phyloP scores from a whole-genome alignment of 2,113 vertebrate genomes.

The Brachionichthys hirsutus region DNA sequence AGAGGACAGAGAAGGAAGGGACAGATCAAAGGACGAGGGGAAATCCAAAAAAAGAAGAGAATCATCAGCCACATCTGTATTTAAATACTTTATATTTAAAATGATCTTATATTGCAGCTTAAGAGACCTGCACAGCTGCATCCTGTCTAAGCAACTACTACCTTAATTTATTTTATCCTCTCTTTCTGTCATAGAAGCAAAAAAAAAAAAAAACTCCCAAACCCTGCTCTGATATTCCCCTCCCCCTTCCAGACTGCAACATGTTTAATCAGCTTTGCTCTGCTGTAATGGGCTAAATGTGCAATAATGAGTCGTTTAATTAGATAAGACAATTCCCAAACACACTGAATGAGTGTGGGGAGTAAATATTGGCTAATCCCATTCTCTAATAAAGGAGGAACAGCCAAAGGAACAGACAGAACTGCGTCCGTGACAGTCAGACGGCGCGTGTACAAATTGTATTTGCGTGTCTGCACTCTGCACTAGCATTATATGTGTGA shows the following conservation, averaged over 20 bases:
- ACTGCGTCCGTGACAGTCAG: neutral
- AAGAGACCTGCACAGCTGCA: no score
- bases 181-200: neutral
- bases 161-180: neutral
- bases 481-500: no score
- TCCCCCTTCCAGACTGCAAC: conserved; percentile 22
- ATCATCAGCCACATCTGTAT: neutral
- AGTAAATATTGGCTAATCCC: conserved; percentile 43
- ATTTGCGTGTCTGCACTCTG: no score
- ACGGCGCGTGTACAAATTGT: no score
- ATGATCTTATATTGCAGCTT: no score
- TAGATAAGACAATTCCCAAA: conserved; percentile 44
- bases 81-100: neutral
- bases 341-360: conserved; percentile 17
- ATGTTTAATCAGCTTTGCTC: conserved; percentile 62
- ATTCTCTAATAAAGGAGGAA: conserved; percentile 32
- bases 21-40: neutral
- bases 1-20: neutral
- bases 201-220: neutral
- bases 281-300: conserved; percentile 54
- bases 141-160: neutral
- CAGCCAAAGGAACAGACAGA: neutral
- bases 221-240: neutral
- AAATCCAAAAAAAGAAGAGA: no score
- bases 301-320: conserved; percentile 57